Evolutionary conservation across 1,140 invertebrate genomes (phyloP).

Genomic region (Drosophila mojavensis): DNA sequence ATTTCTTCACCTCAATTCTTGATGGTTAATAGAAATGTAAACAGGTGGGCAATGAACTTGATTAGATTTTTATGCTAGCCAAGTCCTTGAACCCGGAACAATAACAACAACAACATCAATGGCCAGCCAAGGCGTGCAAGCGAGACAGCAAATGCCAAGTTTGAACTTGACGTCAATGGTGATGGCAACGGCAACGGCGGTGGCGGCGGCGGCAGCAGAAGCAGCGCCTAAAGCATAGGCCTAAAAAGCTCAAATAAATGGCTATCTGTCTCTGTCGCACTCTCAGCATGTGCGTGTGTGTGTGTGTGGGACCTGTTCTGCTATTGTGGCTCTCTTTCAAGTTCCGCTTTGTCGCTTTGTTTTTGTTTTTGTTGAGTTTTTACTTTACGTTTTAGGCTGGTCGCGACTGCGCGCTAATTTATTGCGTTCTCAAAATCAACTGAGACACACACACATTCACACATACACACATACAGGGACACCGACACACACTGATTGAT

Average conservation of each 20-base stretch:
- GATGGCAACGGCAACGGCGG: too few relatives aligned
- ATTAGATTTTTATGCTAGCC: slow-evolving; percentile 64
- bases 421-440: slow-evolving; percentile 57
- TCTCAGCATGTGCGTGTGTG: slow-evolving; percentile 9
- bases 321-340: slow-evolving; percentile 27
- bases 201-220: slow-evolving; percentile 19
- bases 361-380: slow-evolving; percentile 8
- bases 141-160: slow-evolving; percentile 34
- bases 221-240: slow-evolving; percentile 41
- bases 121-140: slow-evolving; percentile 7
- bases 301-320: slow-evolving; percentile 27
- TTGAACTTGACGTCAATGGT: slow-evolving; percentile 76
- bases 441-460: slow-evolving; percentile 1
- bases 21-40: slow-evolving; percentile 67
- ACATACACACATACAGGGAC: background rate
- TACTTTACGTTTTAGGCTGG: slow-evolving; percentile 3
- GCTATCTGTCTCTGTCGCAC: slow-evolving; percentile 25
- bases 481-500: slow-evolving; percentile 8
- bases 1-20: slow-evolving; percentile 26
- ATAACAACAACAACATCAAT: slow-evolving; percentile 29
- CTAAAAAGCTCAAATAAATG: slow-evolving; percentile 23
- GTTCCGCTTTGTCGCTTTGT: slow-evolving; percentile 46
- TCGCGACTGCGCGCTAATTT: slow-evolving; percentile 65
- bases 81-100: slow-evolving; percentile 77
- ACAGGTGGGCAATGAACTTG: slow-evolving; percentile 79